Conservation (phyloP, 2,888 invertebrate genomes). For the Galerucella pusilla region DNA sequence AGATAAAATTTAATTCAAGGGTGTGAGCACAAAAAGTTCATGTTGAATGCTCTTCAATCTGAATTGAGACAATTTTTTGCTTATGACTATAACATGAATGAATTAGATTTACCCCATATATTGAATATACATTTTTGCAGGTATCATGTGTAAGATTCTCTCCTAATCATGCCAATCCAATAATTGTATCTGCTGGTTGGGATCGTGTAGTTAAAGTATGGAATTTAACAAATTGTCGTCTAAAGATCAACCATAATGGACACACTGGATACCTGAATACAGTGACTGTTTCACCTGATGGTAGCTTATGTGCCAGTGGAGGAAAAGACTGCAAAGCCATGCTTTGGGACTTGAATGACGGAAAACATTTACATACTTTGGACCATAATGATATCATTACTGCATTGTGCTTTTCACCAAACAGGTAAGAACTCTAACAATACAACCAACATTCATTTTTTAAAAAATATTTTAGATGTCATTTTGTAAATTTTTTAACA, state of each 20-base stretch:
- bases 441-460: no score
- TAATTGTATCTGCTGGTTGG: conserved; percentile 99
- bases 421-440: conserved; percentile 69
- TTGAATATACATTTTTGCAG: conserved; percentile 40
- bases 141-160: conserved; percentile 97
- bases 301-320: conserved; percentile 99
- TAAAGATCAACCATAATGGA: conserved; percentile 98
- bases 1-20: conserved; percentile 50
- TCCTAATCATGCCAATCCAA: conserved; percentile 97
- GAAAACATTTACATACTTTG: conserved; percentile 98
- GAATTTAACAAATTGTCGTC: conserved; percentile 98
- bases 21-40: conserved; percentile 47
- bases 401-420: conserved; percentile 98
- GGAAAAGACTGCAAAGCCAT: conserved; percentile 99
- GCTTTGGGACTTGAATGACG: conserved; percentile 99
- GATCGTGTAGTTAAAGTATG: conserved; percentile 98
- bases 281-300: conserved; percentile 99
- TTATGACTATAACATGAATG: not conserved
- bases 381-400: conserved; percentile 99
- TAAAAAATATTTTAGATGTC: no score
- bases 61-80: conserved; percentile 46
- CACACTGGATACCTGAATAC: conserved; percentile 98
- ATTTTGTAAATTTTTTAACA: no score
- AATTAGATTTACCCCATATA: no score
- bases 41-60: conserved; percentile 49